These are phyloP conservation scores for Drosophila neonasuta DNA, from an alignment of 2,888 invertebrate genomes.

Conservation along the genomic window DNA sequence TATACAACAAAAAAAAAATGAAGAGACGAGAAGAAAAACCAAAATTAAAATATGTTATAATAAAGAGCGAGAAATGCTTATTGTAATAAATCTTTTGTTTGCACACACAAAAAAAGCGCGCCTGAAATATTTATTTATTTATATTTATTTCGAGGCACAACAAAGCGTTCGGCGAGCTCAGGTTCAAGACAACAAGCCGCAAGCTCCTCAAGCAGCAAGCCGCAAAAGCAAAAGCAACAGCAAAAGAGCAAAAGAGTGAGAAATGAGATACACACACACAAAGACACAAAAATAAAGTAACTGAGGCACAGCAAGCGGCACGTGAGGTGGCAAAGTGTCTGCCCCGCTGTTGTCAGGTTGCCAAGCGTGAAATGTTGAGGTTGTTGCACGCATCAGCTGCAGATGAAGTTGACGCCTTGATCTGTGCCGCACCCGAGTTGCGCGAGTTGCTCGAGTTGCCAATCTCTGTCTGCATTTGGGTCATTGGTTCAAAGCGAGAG, in stretches of 20 bases:
- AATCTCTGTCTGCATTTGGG: conserved; percentile 53
- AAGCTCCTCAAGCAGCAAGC: conserved; percentile 18
- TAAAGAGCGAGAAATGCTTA: conserved; percentile 63
- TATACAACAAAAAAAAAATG: conserved; percentile 40
- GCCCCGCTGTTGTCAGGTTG: conserved; percentile 38
- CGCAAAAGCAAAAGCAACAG: conserved; percentile 4
- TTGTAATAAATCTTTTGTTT: conserved; percentile 77
- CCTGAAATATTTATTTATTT: conserved; percentile 68
- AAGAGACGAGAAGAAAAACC: conserved; percentile 18
- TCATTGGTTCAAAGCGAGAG: conserved; percentile 39
- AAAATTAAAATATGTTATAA: conserved; percentile 48
- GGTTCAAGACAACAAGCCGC: conserved; percentile 64
- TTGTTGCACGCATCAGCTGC: conserved; percentile 70
- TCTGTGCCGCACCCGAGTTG: conserved; percentile 30
- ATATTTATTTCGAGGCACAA: conserved; percentile 34
- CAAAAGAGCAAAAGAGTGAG: conserved; percentile 6
- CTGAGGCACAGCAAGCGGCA: conserved; percentile 24
- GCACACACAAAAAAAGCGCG: conserved; percentile 34
- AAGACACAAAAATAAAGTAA: not conserved
- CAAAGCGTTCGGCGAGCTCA: conserved; percentile 37
- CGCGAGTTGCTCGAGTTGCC: conserved; percentile 6
- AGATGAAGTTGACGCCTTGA: conserved; percentile 47
- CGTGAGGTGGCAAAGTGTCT: conserved; percentile 20
- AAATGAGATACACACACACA: not conserved
- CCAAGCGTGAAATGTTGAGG: conserved; percentile 68